Percentiles rank a stretch among this genome's conserved stretches.
These are phyloP conservation scores for Yponomeuta sedellus DNA, from an alignment of 2,888 invertebrate genomes.

Conservation along the genomic window DNA sequence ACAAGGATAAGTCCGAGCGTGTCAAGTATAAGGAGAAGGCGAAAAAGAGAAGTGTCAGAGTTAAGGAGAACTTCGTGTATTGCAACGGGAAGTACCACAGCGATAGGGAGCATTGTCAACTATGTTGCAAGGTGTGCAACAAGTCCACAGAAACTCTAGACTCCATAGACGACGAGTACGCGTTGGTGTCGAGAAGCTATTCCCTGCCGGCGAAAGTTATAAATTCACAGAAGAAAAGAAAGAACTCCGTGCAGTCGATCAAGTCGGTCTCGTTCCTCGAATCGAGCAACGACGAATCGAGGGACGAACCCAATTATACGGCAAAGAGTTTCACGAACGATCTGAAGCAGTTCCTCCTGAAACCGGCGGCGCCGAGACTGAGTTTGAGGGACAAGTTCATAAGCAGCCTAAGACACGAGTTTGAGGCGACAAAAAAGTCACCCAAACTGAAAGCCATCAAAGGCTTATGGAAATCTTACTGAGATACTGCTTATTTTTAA, in stretches of 20 bases:
- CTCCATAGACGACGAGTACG: constrained; percentile 60
- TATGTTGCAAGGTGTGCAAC: constrained; percentile 59
- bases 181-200: constrained; percentile 55
- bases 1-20: constrained; percentile 18
- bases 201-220: constrained; percentile 39
- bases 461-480: constrained; percentile 72
- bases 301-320: constrained; percentile 67
- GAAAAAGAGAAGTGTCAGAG: constrained; percentile 24
- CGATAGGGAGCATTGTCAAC: constrained; percentile 54
- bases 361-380: constrained; percentile 59
- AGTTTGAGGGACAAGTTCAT: constrained; percentile 69
- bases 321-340: constrained; percentile 73
- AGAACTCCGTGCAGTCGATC: constrained; percentile 65
- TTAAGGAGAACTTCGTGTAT: constrained; percentile 46
- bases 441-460: constrained; percentile 69
- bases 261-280: constrained; percentile 71
- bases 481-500: constrained; percentile 19
- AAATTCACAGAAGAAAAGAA: constrained; percentile 40
- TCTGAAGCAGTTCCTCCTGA: constrained; percentile 63
- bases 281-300: constrained; percentile 58
- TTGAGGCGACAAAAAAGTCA: constrained; percentile 63
- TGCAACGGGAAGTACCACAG: constrained; percentile 61
- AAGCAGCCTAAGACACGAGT: constrained; percentile 66
- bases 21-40: constrained; percentile 30
- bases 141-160: constrained; percentile 59